Base-by-base conservation (phyloP, 2,113 vertebrate species). In the Paraplagusia blochii region DNA sequence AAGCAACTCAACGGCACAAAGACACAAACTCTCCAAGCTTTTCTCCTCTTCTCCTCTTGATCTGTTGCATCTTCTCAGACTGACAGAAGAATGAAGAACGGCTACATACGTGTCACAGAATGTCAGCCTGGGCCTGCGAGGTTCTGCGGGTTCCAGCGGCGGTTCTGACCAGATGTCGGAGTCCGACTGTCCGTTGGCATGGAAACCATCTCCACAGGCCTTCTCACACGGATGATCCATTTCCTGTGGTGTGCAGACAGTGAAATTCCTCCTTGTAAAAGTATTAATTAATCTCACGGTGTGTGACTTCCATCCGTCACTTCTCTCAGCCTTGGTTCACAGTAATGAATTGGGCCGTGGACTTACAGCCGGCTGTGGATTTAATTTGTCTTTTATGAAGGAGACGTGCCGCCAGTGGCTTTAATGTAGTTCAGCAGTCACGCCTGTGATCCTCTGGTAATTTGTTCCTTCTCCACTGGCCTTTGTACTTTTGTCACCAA, bases 31-130 rank as follows among this genome's bases (percentile, higher is more conserved):
- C n/a, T n/a, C n/a, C n/a, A n/a, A n/a, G n/a, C n/a, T n/a, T n/a
- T n/a, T n/a, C n/a, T n/a, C n/a, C n/a, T n/a, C n/a, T n/a, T n/a
- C n/a, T n/a, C n/a, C n/a, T n/a, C n/a, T n/a, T n/a, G n/a, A n/a
- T n/a, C n/a, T n/a, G n/a, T n/a, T n/a, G n/a, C n/a, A n/a, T n/a
- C n/a, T n/a, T n/a, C n/a, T n/a, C n/a, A n/a, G n/a, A n/a, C n/a
- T n/a, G 22, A 29, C 22, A 29, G 22, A 29, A 6, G 22, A 29
- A 6, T 29, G 22, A 29, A 29, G 22, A 4, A 29, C 6, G 22
- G 34, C 0, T 71, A 95, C 95, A 59, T 91, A 99, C 95, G 88
- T 93, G 88, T 96, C 94, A 83, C 92, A 95, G 64, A 98, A 96
- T 2, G 90, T 88, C 76, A 98, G 92, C 76, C 90, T 94, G 17